Percentiles rank a stretch among this genome's conserved stretches.
phyloP scores from a whole-genome alignment of 2,888 invertebrate genomes.

The Tetragonisca angustula region DNA sequence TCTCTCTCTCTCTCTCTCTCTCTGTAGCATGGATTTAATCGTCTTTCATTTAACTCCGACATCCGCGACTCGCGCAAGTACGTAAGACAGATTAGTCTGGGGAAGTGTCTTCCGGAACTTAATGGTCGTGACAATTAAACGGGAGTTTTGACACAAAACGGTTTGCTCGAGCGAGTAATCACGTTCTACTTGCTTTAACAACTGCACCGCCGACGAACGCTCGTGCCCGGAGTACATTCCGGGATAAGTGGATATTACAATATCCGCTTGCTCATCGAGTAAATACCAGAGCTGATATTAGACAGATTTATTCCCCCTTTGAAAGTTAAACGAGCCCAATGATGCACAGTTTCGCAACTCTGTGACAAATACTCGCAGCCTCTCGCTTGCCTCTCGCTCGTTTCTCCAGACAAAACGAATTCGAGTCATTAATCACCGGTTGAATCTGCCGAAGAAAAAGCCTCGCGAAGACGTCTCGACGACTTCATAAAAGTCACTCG shows the following conservation, averaged over 20 bases:
- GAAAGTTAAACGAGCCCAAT: neutral
- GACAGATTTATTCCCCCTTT: neutral
- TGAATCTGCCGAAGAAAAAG: neutral
- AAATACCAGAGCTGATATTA: neutral
- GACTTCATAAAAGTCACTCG: neutral
- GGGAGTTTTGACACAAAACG: conserved; percentile 45
- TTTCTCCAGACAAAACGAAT: neutral
- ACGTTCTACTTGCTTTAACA: conserved; percentile 36
- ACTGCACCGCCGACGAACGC: neutral
- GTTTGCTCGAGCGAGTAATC: conserved; percentile 35
- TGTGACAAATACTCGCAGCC: neutral
- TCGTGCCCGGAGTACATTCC: neutral
- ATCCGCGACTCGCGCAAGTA: conserved; percentile 33
- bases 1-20: neutral
- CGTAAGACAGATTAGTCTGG: conserved; percentile 49
- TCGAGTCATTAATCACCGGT: neutral
- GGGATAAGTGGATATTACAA: neutral
- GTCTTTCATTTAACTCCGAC: conserved; percentile 48
- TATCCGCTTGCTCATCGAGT: neutral
- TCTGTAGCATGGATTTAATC: conserved; percentile 13
- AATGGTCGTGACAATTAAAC: conserved; percentile 59
- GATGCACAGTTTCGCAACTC: no score
- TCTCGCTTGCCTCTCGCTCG: no score
- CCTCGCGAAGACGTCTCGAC: neutral
- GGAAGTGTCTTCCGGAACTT: conserved; percentile 29